These are phyloP conservation scores for Chouioia cunea DNA, from an alignment of 2,888 invertebrate species.

Conservation along the genomic window DNA sequence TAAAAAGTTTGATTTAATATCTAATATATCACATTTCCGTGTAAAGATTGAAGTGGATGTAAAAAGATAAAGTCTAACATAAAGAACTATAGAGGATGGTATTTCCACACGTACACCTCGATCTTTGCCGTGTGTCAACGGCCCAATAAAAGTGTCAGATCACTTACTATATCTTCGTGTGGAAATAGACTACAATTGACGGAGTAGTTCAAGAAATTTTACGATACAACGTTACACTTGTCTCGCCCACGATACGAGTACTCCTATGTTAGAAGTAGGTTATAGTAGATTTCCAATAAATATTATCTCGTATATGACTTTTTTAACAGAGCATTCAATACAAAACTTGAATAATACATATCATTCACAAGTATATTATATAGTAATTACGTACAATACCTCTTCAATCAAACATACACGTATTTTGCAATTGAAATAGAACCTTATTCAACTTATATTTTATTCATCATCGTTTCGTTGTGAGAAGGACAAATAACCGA, in stretches of 20 bases:
- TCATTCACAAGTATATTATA: too few relatives aligned
- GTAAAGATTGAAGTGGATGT: constrained; percentile 17
- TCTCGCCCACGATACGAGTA: not conserved
- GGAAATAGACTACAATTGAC: constrained; percentile 11
- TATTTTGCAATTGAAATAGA: too few relatives aligned
- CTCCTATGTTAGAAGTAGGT: too few relatives aligned
- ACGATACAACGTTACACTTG: not conserved
- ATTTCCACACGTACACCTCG: constrained; percentile 21
- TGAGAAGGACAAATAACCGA: too few relatives aligned
- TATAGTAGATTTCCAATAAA: too few relatives aligned
- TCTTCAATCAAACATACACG: too few relatives aligned
- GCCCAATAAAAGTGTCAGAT: constrained; percentile 29
- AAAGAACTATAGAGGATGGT: constrained; percentile 1
- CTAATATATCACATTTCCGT: constrained; percentile 11
- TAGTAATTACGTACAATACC: too few relatives aligned
- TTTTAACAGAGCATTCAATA: too few relatives aligned
- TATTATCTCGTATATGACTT: too few relatives aligned
- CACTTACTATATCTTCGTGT: constrained; percentile 1
- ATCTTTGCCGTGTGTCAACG: constrained; percentile 4
- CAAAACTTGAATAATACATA: too few relatives aligned
- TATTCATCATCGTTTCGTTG: too few relatives aligned
- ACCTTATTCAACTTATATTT: too few relatives aligned
- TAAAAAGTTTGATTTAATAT: not conserved
- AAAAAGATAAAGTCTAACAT: constrained; percentile 5
- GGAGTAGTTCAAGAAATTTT: not conserved